Base-by-base conservation (phyloP, 2,797 vertebrate genomes). In the Onychomys leucogaster region DNA sequence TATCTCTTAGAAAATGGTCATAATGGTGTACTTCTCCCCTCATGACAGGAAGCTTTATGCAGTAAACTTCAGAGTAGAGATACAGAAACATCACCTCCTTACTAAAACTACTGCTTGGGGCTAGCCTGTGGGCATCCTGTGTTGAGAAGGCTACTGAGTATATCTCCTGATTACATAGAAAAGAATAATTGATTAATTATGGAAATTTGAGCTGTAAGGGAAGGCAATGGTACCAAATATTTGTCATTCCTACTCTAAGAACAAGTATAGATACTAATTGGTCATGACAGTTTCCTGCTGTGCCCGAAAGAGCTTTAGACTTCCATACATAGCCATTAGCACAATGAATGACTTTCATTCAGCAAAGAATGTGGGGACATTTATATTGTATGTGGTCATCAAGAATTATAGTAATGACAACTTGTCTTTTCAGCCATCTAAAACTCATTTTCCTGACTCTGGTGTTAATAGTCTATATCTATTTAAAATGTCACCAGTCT, bases 401-500 rank as follows among this genome's bases (percentile, higher is more conserved):
- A 81, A 21, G 71, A 29, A 29, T 73, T 78, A 61, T 2, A 94
- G 71, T 43, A 80, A 94, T 88, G n/a, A 94, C 37, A 13, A 57
- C 63, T 32, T 89, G 21, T 89, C 69, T 89, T 94, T 32, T 86
- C 25, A 71, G 29, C 63, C 67, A 67, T 92, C 78, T 43, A n/a
- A 77, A 73, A 59, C 46, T 78, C 49, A n/a, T 94, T 94, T 85
- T 83, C 41, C 69, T 75, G 25, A 87, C 41, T 27, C 2, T 4
- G 13, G 29, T 49, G 43, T 71, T 94, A 96, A 89, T 65, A 75
- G 16, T 69, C 92, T 89, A 32, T n/a, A 49, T 87, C 84, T 93
- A 55, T 61, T 95, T 41, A 77, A 94, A 96, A 94, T 92, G 25
- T 65, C 49, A 13, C 3, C 85, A 69, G n/a, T 61, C 71, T 96